phyloP scores from a whole-genome alignment of 2,113 vertebrate genomes.

The Carettochelys insculpta region DNA sequence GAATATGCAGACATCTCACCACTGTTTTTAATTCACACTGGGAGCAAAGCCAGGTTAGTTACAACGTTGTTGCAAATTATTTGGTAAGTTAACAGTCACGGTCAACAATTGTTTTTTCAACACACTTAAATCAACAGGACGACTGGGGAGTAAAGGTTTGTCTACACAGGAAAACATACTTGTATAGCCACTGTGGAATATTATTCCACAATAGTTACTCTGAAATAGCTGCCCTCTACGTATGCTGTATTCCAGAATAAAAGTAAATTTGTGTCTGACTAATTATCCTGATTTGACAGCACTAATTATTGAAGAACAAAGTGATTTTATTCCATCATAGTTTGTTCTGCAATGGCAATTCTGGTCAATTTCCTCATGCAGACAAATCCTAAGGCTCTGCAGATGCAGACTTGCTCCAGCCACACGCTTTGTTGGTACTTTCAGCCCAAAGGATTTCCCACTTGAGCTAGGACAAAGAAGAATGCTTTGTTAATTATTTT shows the following conservation, averaged over 20 bases:
- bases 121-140: neutral
- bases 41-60: neutral
- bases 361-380: accelerated
- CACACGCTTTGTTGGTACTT: neutral
- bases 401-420: accelerated
- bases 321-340: neutral
- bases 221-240: neutral
- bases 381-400: neutral
- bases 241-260: neutral
- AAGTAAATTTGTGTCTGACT: neutral
- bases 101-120: neutral
- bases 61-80: neutral
- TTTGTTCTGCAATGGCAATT: neutral
- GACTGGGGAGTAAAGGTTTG: neutral
- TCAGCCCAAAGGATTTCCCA: neutral
- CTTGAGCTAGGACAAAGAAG: neutral
- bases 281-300: neutral
- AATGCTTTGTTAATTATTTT: neutral
- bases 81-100: neutral
- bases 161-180: neutral
- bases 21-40: neutral
- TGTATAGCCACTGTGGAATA: neutral
- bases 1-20: neutral
- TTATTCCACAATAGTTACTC: neutral
- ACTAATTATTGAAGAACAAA: neutral